Percentiles rank a stretch among this genome's conserved stretches.
These are phyloP conservation scores for Arremon aurantiirostris DNA, from an alignment of 2,797 vertebrate genomes.

Conservation along the genomic window DNA sequence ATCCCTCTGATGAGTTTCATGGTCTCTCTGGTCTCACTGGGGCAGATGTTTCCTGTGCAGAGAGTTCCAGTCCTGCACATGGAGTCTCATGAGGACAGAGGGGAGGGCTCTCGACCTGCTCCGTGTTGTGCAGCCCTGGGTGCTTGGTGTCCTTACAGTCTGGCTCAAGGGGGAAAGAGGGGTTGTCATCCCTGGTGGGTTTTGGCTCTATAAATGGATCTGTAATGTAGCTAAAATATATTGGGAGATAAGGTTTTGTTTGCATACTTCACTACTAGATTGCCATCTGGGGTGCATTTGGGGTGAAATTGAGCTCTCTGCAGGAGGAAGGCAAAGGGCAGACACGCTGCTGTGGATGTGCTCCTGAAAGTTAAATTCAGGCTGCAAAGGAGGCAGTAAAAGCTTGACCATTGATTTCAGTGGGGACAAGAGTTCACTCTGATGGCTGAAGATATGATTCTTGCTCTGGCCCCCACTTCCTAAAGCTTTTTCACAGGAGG, in stretches of 20 bases:
- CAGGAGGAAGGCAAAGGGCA: background rate
- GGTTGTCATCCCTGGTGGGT: background rate
- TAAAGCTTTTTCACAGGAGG: background rate
- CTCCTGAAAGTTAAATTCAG: background rate
- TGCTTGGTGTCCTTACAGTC: background rate
- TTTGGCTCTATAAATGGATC: background rate
- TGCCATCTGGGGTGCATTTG: background rate
- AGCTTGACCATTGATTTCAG: background rate
- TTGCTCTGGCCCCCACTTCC: background rate
- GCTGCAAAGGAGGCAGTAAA: background rate
- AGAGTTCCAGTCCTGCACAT: background rate
- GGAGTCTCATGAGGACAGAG: accelerated
- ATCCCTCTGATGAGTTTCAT: background rate
- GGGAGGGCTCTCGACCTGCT: accelerated
- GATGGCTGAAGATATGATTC: background rate
- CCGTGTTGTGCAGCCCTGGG: background rate
- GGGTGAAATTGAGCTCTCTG: background rate
- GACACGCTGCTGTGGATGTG: accelerated
- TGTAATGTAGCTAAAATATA: background rate
- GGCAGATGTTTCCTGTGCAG: background rate
- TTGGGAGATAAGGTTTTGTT: background rate
- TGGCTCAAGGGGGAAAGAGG: background rate
- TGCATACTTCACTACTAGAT: background rate
- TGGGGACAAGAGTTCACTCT: background rate
- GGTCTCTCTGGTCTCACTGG: accelerated